phyloP scores from a whole-genome alignment of 2,888 invertebrate species.

The Macrosiphum euphorbiae region DNA sequence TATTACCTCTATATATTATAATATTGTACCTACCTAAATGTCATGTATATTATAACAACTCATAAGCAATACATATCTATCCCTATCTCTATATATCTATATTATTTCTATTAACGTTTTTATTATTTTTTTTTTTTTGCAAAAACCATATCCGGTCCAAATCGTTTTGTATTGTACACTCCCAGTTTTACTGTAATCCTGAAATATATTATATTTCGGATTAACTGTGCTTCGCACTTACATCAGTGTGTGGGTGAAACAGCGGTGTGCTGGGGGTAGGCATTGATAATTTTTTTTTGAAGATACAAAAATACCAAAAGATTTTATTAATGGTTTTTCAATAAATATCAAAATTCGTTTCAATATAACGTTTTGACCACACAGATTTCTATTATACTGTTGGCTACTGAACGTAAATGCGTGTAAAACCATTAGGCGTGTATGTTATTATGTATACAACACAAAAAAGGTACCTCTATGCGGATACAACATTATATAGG shows the following conservation, averaged over 20 bases:
- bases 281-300: not conserved
- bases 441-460: no score
- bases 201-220: not conserved
- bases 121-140: not conserved
- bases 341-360: not conserved
- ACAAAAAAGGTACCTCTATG: not conserved
- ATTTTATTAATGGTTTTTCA: not conserved
- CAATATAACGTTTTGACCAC: not conserved
- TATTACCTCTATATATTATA: no score
- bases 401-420: not conserved
- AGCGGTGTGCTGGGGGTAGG: not conserved
- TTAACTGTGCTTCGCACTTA: conserved; percentile 2
- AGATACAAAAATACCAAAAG: not conserved
- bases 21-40: no score
- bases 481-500: not conserved
- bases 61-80: no score
- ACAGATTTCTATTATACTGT: not conserved
- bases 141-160: not conserved
- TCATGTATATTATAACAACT: no score
- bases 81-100: not conserved
- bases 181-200: not conserved
- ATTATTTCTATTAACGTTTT: not conserved
- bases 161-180: not conserved
- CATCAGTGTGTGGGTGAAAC: not conserved
- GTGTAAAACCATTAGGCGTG: not conserved